Conservation (phyloP, 2,888 invertebrate genomes). For the Drosophila mettleri region DNA sequence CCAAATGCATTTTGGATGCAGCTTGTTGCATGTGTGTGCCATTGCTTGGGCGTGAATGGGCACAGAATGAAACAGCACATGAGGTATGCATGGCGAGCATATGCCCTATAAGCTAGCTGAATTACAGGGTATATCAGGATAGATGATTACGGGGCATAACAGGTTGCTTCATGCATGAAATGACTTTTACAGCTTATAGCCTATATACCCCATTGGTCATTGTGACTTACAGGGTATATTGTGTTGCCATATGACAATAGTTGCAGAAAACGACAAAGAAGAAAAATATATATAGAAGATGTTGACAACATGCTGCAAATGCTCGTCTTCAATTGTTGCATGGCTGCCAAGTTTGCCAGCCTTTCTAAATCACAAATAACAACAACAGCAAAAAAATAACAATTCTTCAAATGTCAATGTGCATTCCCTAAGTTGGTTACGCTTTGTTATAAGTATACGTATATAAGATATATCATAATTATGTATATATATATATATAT, state of each 20-base stretch:
- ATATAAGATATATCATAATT: constrained; percentile 5
- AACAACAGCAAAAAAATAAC: constrained; percentile 22
- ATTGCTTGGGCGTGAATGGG: constrained; percentile 47
- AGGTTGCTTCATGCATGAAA: not conserved
- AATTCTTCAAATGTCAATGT: constrained; percentile 70
- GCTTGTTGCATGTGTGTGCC: constrained; percentile 20
- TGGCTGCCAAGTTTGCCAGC: constrained; percentile 42
- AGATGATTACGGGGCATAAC: not conserved
- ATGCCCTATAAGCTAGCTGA: constrained; percentile 1
- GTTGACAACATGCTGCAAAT: constrained; percentile 42
- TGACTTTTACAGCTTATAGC: not conserved
- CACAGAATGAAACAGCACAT: constrained; percentile 18
- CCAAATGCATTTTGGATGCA: constrained; percentile 32
- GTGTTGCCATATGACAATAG: constrained; percentile 17
- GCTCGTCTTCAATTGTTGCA: constrained; percentile 48
- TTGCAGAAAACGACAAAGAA: constrained; percentile 11
- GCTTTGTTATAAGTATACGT: constrained; percentile 11
- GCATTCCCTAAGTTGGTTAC: constrained; percentile 44
- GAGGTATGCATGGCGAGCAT: not conserved
- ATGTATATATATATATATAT: not conserved
- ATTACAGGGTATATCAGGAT: constrained; percentile 1
- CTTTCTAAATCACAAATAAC: constrained; percentile 60
- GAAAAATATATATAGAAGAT: constrained; percentile 8
- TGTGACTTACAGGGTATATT: not conserved
- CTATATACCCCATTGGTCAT: constrained; percentile 5